Evolutionary conservation across 2,888 invertebrate species (phyloP), one percentile per base, ranked within the genome.

Genomic region (Troglohyphantes excavatus): DNA sequence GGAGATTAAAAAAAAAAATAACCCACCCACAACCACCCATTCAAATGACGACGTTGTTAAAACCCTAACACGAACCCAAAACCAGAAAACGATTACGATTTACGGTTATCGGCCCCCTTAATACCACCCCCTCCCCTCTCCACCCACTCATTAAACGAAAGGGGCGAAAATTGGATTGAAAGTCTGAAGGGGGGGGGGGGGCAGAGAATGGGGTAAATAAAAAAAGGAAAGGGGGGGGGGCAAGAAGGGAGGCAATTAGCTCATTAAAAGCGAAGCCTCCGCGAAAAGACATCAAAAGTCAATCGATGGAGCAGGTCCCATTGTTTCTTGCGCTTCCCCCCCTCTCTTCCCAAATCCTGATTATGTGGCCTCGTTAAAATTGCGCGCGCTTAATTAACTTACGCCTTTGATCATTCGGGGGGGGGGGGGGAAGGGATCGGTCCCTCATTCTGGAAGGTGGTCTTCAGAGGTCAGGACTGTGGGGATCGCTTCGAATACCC

Each of bases 361-460:
- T 89, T 89, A 89, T 89, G 88, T 89, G 88, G 88, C 88, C 82
- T 89, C 88, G 88, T 89, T 89, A 89, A 89, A 89, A 89, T 89
- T 89, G 88, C 88, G 82, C 73, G 88, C 82, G 88, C 88, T 89
- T 89, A 89, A 89, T 89, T 89, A 89, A 89, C 88, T 89, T 89
- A 89, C 88, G 88, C 82, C 88, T 82, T 73, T 89, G 82, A 89
- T 82, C 82, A 82, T 21, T n/a, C 53, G 5, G n/a, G 13, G 53
- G 5, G n/a, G 76, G 82, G 68, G 5, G n/a, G 13, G 53, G 5
- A 2, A 70, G 82, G 68, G 86, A 61, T 26, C 59, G 76, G 65
- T 68, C 68, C 21, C 75, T 21, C n/a, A 53, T 53, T 39, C 82
- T 9, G 46, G 33, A 17, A 27, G 65, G 67, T 59, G 19, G 43